phyloP scores from a whole-genome alignment of 2,888 invertebrate species.

The Platypus cylindrus region DNA sequence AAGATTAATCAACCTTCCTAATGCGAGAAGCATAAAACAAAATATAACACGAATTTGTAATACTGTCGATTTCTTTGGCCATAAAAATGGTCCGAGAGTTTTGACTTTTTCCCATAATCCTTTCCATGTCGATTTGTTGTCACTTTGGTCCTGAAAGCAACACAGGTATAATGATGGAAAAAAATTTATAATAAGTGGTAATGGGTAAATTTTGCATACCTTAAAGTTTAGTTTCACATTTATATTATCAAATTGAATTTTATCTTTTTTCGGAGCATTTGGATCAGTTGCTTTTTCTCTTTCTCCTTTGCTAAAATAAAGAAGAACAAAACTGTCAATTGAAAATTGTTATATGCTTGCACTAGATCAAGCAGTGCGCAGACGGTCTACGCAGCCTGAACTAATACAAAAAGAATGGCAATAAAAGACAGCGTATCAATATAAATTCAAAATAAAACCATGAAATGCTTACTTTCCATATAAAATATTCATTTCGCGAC shows the following conservation, averaged over 20 bases:
- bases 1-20: slow-evolving; percentile 78
- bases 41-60: slow-evolving; percentile 73
- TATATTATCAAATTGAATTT: slow-evolving; percentile 25
- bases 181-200: background rate
- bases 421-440: no score
- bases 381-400: no score
- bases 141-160: slow-evolving; percentile 33
- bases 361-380: background rate
- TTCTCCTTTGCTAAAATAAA: slow-evolving; percentile 12
- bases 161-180: background rate
- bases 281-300: slow-evolving; percentile 11
- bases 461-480: slow-evolving; percentile 5
- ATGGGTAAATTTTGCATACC: slow-evolving; percentile 15
- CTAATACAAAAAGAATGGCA: no score
- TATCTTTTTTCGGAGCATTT: slow-evolving; percentile 14
- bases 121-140: slow-evolving; percentile 62
- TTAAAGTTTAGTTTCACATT: slow-evolving; percentile 26
- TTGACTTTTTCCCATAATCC: slow-evolving; percentile 68
- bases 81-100: slow-evolving; percentile 78
- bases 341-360: background rate
- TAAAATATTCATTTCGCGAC: slow-evolving; percentile 5
- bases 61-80: slow-evolving; percentile 70
- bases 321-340: background rate
- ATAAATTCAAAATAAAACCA: no score
- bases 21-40: slow-evolving; percentile 63